Evolutionary conservation across 2,113 vertebrate genomes (phyloP).

Genomic region (Poecile atricapillus): DNA sequence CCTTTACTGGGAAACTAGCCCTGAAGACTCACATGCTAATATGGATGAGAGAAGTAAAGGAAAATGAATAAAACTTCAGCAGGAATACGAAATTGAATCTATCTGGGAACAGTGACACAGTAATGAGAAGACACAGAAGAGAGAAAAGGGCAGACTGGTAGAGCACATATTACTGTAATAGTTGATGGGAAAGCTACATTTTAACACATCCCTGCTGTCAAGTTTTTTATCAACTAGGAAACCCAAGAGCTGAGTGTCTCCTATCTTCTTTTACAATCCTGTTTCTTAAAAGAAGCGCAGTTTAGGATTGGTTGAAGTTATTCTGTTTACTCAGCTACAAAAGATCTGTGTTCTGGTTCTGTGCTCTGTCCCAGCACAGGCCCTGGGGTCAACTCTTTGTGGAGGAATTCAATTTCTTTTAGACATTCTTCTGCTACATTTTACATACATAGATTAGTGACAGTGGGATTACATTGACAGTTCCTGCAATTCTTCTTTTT

Average conservation of each 20-base stretch:
- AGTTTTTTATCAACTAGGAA: neutral
- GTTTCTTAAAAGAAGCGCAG: neutral
- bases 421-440: neutral
- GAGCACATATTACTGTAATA: neutral
- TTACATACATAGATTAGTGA: neutral
- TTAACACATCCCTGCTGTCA: neutral
- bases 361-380: neutral
- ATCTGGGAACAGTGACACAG: neutral
- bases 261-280: neutral
- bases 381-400: neutral
- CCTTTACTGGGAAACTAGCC: neutral
- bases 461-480: neutral
- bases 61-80: neutral
- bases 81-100: neutral
- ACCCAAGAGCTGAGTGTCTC: neutral
- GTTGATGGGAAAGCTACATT: neutral
- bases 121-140: neutral
- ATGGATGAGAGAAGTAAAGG: neutral
- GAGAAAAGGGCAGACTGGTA: neutral
- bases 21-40: neutral
- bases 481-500: neutral
- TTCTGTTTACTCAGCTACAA: neutral
- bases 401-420: neutral
- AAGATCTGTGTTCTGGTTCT: neutral
- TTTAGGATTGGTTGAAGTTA: neutral